These are phyloP conservation scores for Rhynchophorus ferrugineus DNA, from an alignment of 1,140 invertebrate genomes.

Conservation along the genomic window DNA sequence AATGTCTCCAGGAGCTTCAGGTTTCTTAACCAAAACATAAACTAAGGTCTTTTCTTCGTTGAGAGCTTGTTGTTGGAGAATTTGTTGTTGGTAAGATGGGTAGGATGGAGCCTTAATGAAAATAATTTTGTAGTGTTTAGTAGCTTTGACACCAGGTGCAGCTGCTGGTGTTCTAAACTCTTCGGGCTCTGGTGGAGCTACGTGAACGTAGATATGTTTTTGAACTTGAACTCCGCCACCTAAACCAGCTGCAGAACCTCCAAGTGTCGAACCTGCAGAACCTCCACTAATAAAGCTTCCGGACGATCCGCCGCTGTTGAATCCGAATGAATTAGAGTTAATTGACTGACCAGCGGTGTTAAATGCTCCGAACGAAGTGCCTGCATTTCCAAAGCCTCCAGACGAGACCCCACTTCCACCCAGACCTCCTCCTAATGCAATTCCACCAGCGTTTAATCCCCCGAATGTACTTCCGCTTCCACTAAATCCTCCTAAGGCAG, in stretches of 20 bases:
- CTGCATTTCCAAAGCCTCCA: too few species aligned
- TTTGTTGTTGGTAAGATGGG: constrained; percentile 59
- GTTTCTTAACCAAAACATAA: constrained; percentile 81
- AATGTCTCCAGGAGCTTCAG: constrained; percentile 70
- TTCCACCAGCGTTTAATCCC: background rate
- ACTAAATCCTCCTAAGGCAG: background rate
- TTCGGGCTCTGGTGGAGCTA: constrained; percentile 61
- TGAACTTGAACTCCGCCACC: constrained; percentile 43
- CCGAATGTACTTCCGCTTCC: constrained; percentile 9
- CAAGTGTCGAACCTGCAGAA: background rate
- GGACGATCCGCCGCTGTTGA: background rate
- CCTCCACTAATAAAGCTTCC: background rate
- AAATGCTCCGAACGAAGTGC: too few species aligned
- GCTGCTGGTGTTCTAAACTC: constrained; percentile 51
- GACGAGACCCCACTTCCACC: constrained; percentile 21
- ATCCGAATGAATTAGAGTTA: too few species aligned
- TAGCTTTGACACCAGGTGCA: constrained; percentile 51
- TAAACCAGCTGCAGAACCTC: constrained; percentile 9
- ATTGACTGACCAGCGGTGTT: too few species aligned
- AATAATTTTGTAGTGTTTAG: constrained; percentile 84
- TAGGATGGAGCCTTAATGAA: constrained; percentile 82
- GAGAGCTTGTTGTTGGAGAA: constrained; percentile 64
- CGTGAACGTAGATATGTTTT: constrained; percentile 71
- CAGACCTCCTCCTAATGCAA: background rate
- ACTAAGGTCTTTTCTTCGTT: constrained; percentile 83